Percentiles rank a stretch among this genome's conserved stretches.
Evolutionary conservation across 1,140 invertebrate species (phyloP).

Genomic region (Berghia stephanieae): DNA sequence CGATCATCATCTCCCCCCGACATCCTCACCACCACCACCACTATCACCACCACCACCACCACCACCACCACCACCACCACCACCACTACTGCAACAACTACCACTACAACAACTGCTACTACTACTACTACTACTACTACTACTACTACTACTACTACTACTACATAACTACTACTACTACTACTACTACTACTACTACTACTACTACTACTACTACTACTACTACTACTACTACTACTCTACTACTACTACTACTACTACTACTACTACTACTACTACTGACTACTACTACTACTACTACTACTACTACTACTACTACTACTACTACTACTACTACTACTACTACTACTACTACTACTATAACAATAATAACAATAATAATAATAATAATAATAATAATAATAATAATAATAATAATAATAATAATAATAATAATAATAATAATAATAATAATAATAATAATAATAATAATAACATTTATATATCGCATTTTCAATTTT

Average conservation of each 20-base stretch:
- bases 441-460: no score
- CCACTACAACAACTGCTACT: neutral
- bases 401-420: neutral
- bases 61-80: conserved; percentile 8
- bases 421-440: neutral
- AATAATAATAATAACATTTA: no score
- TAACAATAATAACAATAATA: neutral
- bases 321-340: conserved; percentile 7
- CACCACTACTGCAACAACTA: neutral
- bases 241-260: no score
- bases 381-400: neutral
- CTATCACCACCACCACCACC: conserved; percentile 1
- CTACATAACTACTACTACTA: no score
- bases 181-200: conserved; percentile 7
- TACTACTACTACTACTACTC: conserved; percentile 7
- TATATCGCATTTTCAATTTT: no score
- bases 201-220: conserved; percentile 7
- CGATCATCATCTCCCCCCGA: neutral
- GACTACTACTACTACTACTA: neutral
- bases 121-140: conserved; percentile 1
- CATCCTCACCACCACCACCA: neutral
- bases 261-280: no score
- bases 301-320: conserved; percentile 7
- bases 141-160: conserved; percentile 6
- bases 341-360: conserved; percentile 8